Evolutionary conservation across 2,113 vertebrate genomes (phyloP), one percentile per base, ranked within the genome.

Genomic region (Dipodomys merriami): DNA sequence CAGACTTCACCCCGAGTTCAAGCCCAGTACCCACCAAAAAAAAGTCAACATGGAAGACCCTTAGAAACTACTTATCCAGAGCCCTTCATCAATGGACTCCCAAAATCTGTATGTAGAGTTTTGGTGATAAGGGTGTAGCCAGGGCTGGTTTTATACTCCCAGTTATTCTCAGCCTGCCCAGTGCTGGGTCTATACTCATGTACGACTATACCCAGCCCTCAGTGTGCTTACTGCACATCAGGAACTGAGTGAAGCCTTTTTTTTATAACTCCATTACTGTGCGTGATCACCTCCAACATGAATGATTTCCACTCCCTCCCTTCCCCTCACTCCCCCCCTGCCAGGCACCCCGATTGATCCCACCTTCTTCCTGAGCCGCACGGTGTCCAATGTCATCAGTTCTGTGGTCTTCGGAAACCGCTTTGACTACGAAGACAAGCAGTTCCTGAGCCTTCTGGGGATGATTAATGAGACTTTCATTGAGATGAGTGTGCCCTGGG

Each of bases 351-450:
- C 96, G 87, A 95, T 97, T 2, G 96, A 98, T 1, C 97, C 96
- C 62, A 97, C 94, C 64, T 97, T 97, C 94, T 94, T 95, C 93
- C 78, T 98, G 76, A 97, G 96, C 92, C 87, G 95, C 91, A 97
- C 95, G 0, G 95, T 97, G 73, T 97, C 97, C 89, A 98, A 98
- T 0, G 94, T 97, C 94, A 98, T 98, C 97, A 97, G 97, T 77
- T 97, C 97, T 0, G 30, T 98, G 0, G 96, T 97, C 83, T 97
- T 98, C 0, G 97, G 97, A n/a, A 93, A 80, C 57, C 97, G 97
- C n/a, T 98, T 97, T 0, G 94, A 98, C 74, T 98, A 97, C 1
- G 93, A 95, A 20, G 97, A 98, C 94, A 72, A 97, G 95, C 95
- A 97, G 68, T 97, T 97, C 95, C 97, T 97, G 92, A 91, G 77